These are phyloP conservation scores for Cotesia glomerata DNA, from an alignment of 1,140 invertebrate genomes.

Conservation along the genomic window DNA sequence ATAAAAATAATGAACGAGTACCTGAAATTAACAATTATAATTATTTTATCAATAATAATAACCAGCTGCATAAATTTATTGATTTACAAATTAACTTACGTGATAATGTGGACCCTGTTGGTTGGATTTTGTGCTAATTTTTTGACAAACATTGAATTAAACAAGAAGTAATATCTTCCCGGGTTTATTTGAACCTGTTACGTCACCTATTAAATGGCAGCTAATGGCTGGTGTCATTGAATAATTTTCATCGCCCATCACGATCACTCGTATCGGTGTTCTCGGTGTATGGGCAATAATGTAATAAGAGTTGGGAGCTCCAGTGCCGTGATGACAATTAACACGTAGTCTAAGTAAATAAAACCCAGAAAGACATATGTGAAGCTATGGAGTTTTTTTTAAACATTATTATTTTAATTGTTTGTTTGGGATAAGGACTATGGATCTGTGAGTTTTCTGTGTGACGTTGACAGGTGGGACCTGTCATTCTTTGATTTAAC, in stretches of 20 bases:
- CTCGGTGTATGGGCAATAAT: not conserved
- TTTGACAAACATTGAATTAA: slow-evolving; percentile 3
- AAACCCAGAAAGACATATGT: not conserved
- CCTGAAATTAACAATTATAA: slow-evolving; percentile 34
- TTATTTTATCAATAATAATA: slow-evolving; percentile 34
- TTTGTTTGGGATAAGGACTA: too few relatives aligned
- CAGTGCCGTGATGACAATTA: not conserved
- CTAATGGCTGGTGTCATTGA: not conserved
- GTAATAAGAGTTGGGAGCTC: too few relatives aligned
- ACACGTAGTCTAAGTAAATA: not conserved
- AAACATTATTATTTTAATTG: too few relatives aligned
- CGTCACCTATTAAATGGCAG: slow-evolving; percentile 20
- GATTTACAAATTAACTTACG: slow-evolving; percentile 36
- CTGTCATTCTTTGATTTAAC: slow-evolving; percentile 30
- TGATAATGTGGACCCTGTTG: slow-evolving; percentile 37
- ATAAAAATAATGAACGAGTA: slow-evolving; percentile 2
- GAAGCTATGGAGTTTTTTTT: not conserved
- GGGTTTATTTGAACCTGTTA: not conserved
- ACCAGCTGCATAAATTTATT: slow-evolving; percentile 35
- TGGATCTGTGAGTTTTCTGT: too few relatives aligned
- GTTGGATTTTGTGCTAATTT: slow-evolving; percentile 31
- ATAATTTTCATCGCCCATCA: too few relatives aligned
- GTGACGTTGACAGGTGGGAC: slow-evolving; percentile 46
- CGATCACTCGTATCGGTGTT: not conserved
- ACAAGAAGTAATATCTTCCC: not conserved